Base-by-base conservation (phyloP, 2,888 invertebrate genomes). In the Hypomecis atomaria region DNA sequence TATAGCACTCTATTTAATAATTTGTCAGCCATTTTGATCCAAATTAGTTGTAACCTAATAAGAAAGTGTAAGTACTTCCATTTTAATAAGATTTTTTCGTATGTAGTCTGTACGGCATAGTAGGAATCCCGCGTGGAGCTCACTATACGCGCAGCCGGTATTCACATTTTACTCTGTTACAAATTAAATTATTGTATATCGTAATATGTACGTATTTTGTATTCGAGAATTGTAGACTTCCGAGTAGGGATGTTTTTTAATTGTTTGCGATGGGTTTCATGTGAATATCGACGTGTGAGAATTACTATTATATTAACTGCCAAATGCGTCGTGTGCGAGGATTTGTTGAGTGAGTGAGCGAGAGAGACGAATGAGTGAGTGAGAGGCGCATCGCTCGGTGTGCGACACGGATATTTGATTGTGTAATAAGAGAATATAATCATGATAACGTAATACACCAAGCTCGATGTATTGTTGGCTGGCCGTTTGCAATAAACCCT, bases 31-130 rank as follows among this genome's bases (percentile, higher is more conserved):
- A 89, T 90, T 90, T 87, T 86, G 84, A 90, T 84, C 87, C 86
- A 87, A 85, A 87, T 90, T 90, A 90, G 86, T 89, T 87, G 77
- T 88, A 87, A 84, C 79, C 81, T 81, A 84, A 82, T 85, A 84
- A 86, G n/a, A 83, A 83, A 81, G 83, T 87, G 84, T 89, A 89
- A 90, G 90, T 92, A 92, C 92, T 92, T 92, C 92, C 92, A 92
- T 89, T 92, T 89, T 89, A 79, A 86, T 90, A 90, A 90, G 87
- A 85, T 84, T 88, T 88, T 90, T 89, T 89, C 87, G 80, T 89
- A 87, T 78, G 85, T 90, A 90, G 89, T 82, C 78, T 81, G 83
- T 89, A 87, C 78, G 85, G 87, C 89, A 85, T 81, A 78, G 85
- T 89, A 88, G 87, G 81, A 80, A 82, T 81, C 84, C 84, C 77